Evolutionary conservation across 1,140 invertebrate species (phyloP), one percentile per base, ranked within the genome.

Genomic region (Sarcophaga peregrina): DNA sequence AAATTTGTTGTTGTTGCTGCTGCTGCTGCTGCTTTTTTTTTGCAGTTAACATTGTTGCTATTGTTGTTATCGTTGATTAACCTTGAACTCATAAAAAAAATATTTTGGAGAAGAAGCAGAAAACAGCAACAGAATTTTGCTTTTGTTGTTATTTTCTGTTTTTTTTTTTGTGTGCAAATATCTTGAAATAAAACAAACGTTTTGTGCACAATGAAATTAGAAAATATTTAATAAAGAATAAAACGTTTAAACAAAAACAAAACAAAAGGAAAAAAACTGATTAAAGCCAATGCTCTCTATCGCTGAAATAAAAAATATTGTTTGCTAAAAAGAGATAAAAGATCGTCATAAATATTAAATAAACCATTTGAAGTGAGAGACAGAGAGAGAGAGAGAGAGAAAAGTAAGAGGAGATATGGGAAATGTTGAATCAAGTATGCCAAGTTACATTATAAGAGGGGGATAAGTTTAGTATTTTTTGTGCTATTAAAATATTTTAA

Each of bases 31-130:
- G 73, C 8, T 8, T 74, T 37, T 45, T 9, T 74, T 45, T n/a
- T 74, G 37, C 15, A 37, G 10, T 6, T 73, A 15, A 8, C 15
- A n/a, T 62, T 46, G 68, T 73, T 73, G 25, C 15, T 74, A 17
- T 78, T 50, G 75, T 15, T 68, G n/a, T 76, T 76, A 15, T 74
- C 37, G 73, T 76, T 76, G 75, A 37, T 37, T 76, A 76, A 76
- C 74, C 74, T 76, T 76, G 74, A 76, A 76, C 74, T 76, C 74
- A 76, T 76, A 76, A 76, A 76, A 76, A 76, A 48, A 17, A 76
- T 48, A 48, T 76, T 76, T 46, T 48, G 48, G 15, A 45, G 73
- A 74, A 74, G 20, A 73, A 13, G 68, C 17, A 73, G 68, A n/a
- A 46, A 47, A 11, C 25, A 37, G 25, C 25, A 37, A 37, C 25